Evolutionary conservation across 1,140 invertebrate species (phyloP).

Genomic region (Argopecten irradians): DNA sequence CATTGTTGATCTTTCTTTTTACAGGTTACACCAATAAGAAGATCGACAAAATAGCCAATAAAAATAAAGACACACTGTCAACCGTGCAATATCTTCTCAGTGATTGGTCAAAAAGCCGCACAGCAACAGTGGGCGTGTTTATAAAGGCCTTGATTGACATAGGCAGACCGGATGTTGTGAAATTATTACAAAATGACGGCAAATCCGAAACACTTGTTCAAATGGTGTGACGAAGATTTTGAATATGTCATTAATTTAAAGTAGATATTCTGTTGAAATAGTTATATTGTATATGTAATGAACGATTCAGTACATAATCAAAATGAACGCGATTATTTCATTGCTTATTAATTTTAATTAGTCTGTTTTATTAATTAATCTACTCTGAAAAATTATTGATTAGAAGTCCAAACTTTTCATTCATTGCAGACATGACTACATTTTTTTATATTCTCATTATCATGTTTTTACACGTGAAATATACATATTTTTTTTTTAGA

Average conservation of each 20-base stretch:
- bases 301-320: constrained; percentile 7
- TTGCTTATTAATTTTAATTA: too few relatives aligned
- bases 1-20: constrained; percentile 29
- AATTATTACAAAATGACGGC: constrained; percentile 35
- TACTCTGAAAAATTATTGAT: too few relatives aligned
- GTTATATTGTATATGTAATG: not conserved
- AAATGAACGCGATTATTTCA: not conserved
- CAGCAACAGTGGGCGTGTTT: constrained; percentile 53
- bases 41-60: constrained; percentile 55
- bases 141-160: constrained; percentile 50
- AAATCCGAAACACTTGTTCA: not conserved
- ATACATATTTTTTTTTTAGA: too few relatives aligned
- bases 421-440: too few relatives aligned
- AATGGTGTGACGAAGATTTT: not conserved
- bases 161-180: constrained; percentile 49
- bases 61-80: constrained; percentile 33
- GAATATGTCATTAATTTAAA: not conserved
- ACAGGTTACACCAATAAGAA: constrained; percentile 60
- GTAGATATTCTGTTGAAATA: not conserved
- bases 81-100: constrained; percentile 47
- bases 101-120: constrained; percentile 51
- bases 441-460: too few relatives aligned
- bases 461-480: too few relatives aligned
- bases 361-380: too few relatives aligned
- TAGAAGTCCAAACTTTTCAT: too few relatives aligned